Percentiles rank a stretch among this genome's conserved stretches.
Evolutionary conservation across 2,797 vertebrate genomes (phyloP).

Genomic region (Peromyscus nudipes): DNA sequence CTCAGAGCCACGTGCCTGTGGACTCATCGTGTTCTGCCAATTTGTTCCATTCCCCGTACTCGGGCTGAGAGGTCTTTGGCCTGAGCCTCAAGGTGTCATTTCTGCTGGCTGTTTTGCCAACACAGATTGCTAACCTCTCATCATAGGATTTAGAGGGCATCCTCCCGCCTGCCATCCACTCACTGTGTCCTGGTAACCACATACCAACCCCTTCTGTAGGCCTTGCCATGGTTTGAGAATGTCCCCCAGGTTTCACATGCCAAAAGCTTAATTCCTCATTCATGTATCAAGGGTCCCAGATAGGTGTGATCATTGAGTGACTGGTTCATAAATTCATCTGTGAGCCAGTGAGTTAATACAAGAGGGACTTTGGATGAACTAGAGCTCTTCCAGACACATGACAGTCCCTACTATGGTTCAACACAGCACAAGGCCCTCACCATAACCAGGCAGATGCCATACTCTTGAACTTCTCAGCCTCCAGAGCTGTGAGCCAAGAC

Average conservation of each 20-base stretch:
- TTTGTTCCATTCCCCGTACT: rapidly evolving
- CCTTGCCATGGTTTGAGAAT: not conserved
- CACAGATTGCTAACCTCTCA: not conserved
- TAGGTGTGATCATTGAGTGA: not conserved
- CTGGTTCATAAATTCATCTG: no score
- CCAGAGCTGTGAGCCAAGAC: not conserved
- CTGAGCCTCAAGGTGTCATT: not conserved
- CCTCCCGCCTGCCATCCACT: not conserved
- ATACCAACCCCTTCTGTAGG: not conserved
- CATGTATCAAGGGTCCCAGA: not conserved
- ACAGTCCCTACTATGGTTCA: rapidly evolving
- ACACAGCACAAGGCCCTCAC: not conserved
- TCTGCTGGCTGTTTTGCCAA: not conserved
- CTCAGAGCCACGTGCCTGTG: rapidly evolving
- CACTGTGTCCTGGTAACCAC: not conserved
- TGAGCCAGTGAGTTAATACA: no score
- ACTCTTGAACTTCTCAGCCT: not conserved
- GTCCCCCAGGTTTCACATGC: not conserved
- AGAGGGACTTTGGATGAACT: not conserved
- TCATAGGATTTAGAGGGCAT: not conserved
- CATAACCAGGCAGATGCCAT: not conserved
- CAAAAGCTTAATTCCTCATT: not conserved
- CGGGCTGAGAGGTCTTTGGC: not conserved
- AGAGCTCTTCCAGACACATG: no score
- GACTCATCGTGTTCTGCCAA: rapidly evolving